Evolutionary conservation across 2,113 vertebrate genomes (phyloP).

Genomic region (Nibea coibor): DNA sequence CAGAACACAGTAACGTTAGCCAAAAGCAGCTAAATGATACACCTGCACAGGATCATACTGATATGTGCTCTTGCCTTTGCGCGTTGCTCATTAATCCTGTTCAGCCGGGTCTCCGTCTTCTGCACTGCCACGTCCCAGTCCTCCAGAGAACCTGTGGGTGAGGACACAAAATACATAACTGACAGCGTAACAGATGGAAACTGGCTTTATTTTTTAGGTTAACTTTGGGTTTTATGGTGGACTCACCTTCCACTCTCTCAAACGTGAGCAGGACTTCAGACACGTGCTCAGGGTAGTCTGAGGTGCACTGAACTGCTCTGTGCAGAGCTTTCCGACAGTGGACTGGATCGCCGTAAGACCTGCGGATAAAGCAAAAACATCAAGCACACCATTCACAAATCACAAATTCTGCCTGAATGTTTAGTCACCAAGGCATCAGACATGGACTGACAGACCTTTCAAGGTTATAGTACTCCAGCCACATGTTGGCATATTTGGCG

Average conservation of each 20-base stretch:
- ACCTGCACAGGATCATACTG: neutral
- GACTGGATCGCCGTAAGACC: conserved; percentile 90
- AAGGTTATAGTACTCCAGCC: conserved; percentile 97
- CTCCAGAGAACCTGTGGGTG: conserved; percentile 88
- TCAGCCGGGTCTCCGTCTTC: conserved; percentile 91
- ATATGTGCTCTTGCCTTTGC: conserved; percentile 85
- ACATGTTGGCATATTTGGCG: conserved; percentile 98
- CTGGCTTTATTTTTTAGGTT: neutral
- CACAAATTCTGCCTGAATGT: neutral
- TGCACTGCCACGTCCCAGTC: conserved; percentile 96
- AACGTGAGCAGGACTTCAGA: conserved; percentile 95
- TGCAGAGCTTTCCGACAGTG: conserved; percentile 97
- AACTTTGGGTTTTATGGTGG: neutral
- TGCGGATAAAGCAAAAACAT: conserved; percentile 59
- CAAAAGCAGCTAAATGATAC: conserved; percentile 6
- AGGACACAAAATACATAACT: neutral
- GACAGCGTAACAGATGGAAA: neutral
- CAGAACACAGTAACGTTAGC: conserved; percentile 27
- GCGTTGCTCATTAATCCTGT: conserved; percentile 92
- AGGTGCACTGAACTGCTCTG: conserved; percentile 94
- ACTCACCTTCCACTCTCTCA: conserved; percentile 95
- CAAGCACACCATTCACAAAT: neutral
- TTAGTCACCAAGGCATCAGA: neutral
- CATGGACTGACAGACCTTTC: conserved; percentile 86
- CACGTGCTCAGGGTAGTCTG: conserved; percentile 97